Evolutionary conservation across 2,888 invertebrate genomes (phyloP), one percentile per base, ranked within the genome.

Genomic region (Ctenicera cuprea): DNA sequence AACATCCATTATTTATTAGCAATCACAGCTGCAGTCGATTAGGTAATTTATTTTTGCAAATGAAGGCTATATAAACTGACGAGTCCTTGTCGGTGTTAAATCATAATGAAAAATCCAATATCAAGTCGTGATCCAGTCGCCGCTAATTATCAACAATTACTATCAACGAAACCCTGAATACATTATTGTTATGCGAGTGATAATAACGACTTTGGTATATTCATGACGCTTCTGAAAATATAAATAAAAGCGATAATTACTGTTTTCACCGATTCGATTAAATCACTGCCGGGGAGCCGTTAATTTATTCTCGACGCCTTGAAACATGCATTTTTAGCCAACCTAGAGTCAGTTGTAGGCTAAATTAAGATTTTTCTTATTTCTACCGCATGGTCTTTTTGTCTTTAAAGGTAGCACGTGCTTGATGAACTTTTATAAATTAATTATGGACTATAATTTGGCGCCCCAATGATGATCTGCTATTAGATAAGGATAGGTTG

Each of bases 51-150:
- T 50, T 50, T 50, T 50, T 22, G 20, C 22, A 12, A 16, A 22
- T 12, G 50, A 50, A 50, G 50, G 50, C 22, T 50, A 22, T 22
- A 26, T 4, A 50, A 11, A 50, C 11, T 50, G 50, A 50, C 50
- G 50, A 50, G 50, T 50, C 50, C 50, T 50, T 50, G 50, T 50
- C 50, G 18, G 45, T 18, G 16, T 33, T 41, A 12, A 50, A 50
- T 50, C 22, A 50, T 50, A 22, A 50, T 11, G 11, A 50, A 50
- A 22, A 22, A 22, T 50, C 18, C 22, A 20, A 50, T 50, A 50
- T 50, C 50, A 50, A 50, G 18, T 50, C 22, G 50, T 50, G 50
- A 50, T 50, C 22, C 22, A 22, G 12, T 9, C 50, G 18, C 22
- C 11, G 12, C 12, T 50, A 50, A 50, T 50, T 50, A 50, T 12